Conservation (phyloP, 2,888 invertebrate genomes). For the Lordiphosa fenestrarum region DNA sequence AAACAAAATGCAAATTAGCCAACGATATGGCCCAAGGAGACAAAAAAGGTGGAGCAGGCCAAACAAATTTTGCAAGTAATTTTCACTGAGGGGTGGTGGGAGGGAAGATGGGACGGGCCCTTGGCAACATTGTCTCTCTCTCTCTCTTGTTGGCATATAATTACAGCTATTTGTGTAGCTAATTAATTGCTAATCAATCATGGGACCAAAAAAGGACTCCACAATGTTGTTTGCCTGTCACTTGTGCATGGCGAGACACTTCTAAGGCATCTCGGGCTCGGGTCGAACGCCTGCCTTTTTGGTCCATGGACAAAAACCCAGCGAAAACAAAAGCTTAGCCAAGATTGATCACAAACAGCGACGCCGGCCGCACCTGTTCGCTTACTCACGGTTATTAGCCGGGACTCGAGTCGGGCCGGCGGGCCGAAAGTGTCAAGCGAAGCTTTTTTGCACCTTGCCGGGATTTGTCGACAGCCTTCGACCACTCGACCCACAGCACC, state of each 20-base stretch:
- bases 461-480: slow-evolving; percentile 49
- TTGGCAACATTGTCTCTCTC: slow-evolving; percentile 36
- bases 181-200: slow-evolving; percentile 80
- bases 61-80: slow-evolving; percentile 55
- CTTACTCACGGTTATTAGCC: slow-evolving; percentile 73
- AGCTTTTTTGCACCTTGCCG: slow-evolving; percentile 66
- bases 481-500: slow-evolving; percentile 5
- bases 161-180: slow-evolving; percentile 78
- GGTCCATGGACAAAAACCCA: slow-evolving; percentile 62
- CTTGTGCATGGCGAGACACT: slow-evolving; percentile 63
- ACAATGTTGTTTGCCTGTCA: slow-evolving; percentile 48
- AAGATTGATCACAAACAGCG: slow-evolving; percentile 72
- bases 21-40: slow-evolving; percentile 34
- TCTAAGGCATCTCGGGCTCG: slow-evolving; percentile 57
- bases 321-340: slow-evolving; percentile 76
- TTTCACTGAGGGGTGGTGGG: slow-evolving; percentile 44
- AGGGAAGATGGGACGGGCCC: no score
- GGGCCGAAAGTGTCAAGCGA: slow-evolving; percentile 41
- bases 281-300: slow-evolving; percentile 21
- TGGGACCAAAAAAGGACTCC: slow-evolving; percentile 48
- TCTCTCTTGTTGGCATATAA: slow-evolving; percentile 57
- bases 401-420: slow-evolving; percentile 16
- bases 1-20: slow-evolving; percentile 70
- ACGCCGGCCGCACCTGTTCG: slow-evolving; percentile 63
- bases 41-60: slow-evolving; percentile 50